A percentile compares a stretch with the other conserved stretches of the same genome.
phyloP scores from a whole-genome alignment of 92 coral and sea anemone species.

The Diadumene lineata region DNA sequence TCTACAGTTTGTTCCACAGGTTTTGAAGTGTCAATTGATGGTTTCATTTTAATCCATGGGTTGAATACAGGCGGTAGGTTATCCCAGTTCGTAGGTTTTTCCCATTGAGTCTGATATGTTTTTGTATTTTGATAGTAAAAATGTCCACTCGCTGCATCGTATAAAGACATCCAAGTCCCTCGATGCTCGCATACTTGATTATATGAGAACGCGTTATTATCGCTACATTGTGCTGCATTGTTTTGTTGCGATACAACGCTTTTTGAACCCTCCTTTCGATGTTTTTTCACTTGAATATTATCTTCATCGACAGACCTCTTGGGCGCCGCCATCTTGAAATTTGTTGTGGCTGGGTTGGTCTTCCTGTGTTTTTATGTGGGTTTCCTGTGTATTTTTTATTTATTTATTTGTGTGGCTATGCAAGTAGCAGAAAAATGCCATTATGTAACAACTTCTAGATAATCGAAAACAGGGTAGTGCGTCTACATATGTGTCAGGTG shows the following conservation, averaged over 20 bases:
- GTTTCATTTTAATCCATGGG: constrained; percentile 47
- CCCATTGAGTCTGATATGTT: constrained; percentile 81
- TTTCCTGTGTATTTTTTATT: no score
- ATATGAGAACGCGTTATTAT: neutral
- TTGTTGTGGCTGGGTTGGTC: neutral
- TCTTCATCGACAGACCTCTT: constrained; percentile 13
- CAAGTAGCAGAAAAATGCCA: no score
- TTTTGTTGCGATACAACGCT: neutral
- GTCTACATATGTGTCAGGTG: no score
- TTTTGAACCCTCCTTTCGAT: constrained; percentile 1
- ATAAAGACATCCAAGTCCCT: constrained; percentile 84
- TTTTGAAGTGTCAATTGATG: neutral
- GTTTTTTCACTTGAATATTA: constrained; percentile 32
- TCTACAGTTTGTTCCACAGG: constrained; percentile 9
- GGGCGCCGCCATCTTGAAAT: constrained; percentile 14
- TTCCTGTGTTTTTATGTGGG: constrained; percentile 2
- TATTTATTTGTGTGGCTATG: no score
- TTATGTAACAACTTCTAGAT: no score
- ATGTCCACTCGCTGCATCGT: constrained; percentile 70
- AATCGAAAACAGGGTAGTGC: no score
- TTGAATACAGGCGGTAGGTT: constrained; percentile 69
- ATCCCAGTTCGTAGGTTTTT: constrained; percentile 82
- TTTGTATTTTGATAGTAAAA: constrained; percentile 79
- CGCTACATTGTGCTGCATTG: neutral
- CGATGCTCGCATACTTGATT: constrained; percentile 78